Evolutionary conservation across 1,140 invertebrate genomes (phyloP).

Genomic region (Fopius arisanus): DNA sequence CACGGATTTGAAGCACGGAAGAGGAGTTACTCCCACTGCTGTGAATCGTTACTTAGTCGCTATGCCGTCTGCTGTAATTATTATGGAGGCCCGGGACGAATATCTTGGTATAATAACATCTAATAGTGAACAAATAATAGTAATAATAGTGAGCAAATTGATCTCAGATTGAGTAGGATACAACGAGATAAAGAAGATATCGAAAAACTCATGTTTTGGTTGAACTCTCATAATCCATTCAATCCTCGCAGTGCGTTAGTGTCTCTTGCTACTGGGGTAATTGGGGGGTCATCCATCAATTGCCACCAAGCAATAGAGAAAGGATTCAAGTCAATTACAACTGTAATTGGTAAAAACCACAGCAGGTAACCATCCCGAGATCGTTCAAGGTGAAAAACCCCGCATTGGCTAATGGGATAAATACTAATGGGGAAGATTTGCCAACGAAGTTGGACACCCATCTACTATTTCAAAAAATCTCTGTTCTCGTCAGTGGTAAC

Average conservation of each 20-base stretch:
- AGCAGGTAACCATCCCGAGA: constrained; percentile 4
- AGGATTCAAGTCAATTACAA: constrained; percentile 35
- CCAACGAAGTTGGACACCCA: constrained; percentile 41
- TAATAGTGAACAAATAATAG: constrained; percentile 42
- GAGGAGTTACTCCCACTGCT: neutral
- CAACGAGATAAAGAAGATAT: constrained; percentile 53
- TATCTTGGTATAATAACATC: neutral
- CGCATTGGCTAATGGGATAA: constrained; percentile 16
- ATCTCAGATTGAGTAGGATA: constrained; percentile 50
- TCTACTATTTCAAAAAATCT: constrained; percentile 56
- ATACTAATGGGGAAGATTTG: constrained; percentile 31
- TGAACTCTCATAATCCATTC: constrained; percentile 51
- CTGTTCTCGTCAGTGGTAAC: no score
- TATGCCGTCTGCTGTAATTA: neutral
- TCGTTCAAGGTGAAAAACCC: constrained; percentile 28
- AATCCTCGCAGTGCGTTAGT: constrained; percentile 41
- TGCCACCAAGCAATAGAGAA: constrained; percentile 54
- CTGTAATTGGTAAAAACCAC: constrained; percentile 29
- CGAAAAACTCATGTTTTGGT: constrained; percentile 49
- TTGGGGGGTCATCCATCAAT: constrained; percentile 54
- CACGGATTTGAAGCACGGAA: neutral
- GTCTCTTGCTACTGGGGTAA: constrained; percentile 54
- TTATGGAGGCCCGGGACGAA: constrained; percentile 1
- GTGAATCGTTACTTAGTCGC: neutral
- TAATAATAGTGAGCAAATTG: constrained; percentile 50